Base-by-base conservation (phyloP, 2,888 invertebrate genomes). In the Pterobdella sp. region DNA sequence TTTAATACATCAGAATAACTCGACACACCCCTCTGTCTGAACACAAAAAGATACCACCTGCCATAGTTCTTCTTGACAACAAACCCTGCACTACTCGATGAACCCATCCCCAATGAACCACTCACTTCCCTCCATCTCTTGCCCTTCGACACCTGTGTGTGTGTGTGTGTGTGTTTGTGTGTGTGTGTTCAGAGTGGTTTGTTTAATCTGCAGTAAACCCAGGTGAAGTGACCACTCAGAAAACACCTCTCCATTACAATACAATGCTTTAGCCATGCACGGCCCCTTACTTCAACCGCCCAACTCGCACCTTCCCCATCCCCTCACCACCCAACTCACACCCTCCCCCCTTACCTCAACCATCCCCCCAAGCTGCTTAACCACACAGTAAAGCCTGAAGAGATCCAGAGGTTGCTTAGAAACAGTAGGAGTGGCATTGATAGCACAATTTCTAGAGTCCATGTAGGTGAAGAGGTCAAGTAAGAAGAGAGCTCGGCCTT, bases 61-160 rank as follows among this genome's bases (percentile, higher is more conserved):
- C 94, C 94, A 86, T 98, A 98, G 85, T 98, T 97, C 84, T 96
- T 96, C 78, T 96, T 88, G 75, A 98, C 87, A 73, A 97, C 98
- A 84, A 97, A 98, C 67, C 97, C 97, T 73, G 97, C 97, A 82
- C 94, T 94, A 77, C 96, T 96, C 32, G 95, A 96, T 73, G 95
- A 94, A 74, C 95, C 94, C 80, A 98, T 94, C 77, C 94, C 94
- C 78, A 97, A 87, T 80, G 92, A 88, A 74, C 93, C 93, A 76
- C 97, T 95, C 79, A 98, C 93, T 84, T 97, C 95, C 85, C 97
- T 97, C 98, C 98, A 98, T 80, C 93, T 92, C 86, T 98, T 98
- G 85, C 93, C 92, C 87, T 95, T 96, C 76, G 95, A 96, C 79
- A 97, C 96, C 95, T 96, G 86, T 32, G 18, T 32, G 60, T 4